These are phyloP conservation scores for Clarias fuscus DNA, from an alignment of 2,797 vertebrate genomes.

Conservation along the genomic window DNA sequence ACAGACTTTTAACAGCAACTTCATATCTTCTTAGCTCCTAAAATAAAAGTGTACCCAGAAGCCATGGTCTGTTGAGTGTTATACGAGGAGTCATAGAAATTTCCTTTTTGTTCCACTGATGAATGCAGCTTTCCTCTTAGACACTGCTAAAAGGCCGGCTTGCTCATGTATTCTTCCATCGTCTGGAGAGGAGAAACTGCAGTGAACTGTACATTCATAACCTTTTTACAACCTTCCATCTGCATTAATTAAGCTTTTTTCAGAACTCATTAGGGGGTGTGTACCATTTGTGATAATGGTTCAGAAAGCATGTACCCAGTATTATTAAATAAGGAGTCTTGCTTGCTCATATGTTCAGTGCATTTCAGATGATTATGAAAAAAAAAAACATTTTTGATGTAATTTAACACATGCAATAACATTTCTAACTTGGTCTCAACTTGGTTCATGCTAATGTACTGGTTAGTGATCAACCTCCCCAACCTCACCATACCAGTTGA, in stretches of 20 bases:
- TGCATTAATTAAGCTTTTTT: neutral
- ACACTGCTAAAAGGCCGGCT: slow-evolving; percentile 85
- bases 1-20: neutral
- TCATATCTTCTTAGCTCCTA: neutral
- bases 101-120: slow-evolving; percentile 21
- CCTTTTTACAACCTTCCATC: neutral
- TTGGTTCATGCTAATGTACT: neutral
- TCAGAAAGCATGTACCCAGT: neutral
- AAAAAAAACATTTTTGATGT: neutral
- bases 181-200: slow-evolving; percentile 74
- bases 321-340: neutral
- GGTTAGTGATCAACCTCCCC: neutral
- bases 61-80: neutral
- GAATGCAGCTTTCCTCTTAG: slow-evolving; percentile 19
- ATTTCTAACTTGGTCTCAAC: neutral
- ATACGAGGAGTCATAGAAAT: neutral
- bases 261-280: neutral
- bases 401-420: neutral
- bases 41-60: neutral
- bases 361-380: neutral
- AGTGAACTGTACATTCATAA: slow-evolving; percentile 5
- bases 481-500: no score
- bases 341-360: neutral
- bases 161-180: slow-evolving; percentile 97
- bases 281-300: neutral